Evolutionary conservation across 2,797 vertebrate species (phyloP).

Genomic region (Oophaga sylvatica): DNA sequence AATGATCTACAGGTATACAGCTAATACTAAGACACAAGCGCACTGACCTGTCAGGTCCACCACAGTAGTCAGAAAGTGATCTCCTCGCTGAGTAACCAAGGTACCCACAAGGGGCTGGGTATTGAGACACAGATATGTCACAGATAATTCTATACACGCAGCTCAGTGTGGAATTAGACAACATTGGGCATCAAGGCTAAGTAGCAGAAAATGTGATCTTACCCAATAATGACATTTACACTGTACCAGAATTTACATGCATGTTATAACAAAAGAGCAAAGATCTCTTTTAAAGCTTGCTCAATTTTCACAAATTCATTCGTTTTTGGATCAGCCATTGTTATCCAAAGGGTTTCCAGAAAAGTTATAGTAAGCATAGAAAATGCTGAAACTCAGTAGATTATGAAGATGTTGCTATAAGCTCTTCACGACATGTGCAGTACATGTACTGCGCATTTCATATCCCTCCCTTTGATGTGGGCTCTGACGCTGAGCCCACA

Average conservation of each 20-base stretch:
- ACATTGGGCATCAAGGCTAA: not conserved
- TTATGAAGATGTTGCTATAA: too few relatives aligned
- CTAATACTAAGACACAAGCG: not conserved
- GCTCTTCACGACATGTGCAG: too few relatives aligned
- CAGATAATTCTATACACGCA: not conserved
- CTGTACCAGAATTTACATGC: not conserved
- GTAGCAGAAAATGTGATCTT: not conserved
- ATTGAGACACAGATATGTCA: not conserved
- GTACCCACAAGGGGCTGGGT: not conserved
- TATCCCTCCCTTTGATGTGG: too few relatives aligned
- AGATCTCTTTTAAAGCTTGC: not conserved
- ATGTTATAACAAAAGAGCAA: not conserved
- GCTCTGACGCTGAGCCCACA: too few relatives aligned
- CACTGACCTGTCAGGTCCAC: not conserved
- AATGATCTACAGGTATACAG: not conserved
- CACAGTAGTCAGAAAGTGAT: slow-evolving; percentile 2
- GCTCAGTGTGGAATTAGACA: not conserved
- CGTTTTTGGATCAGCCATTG: too few relatives aligned
- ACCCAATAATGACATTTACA: not conserved
- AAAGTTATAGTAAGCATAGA: too few relatives aligned
- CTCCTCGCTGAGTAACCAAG: not conserved
- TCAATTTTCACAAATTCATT: too few relatives aligned
- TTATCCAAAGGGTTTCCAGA: too few relatives aligned
- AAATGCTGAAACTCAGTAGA: too few relatives aligned
- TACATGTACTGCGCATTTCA: too few relatives aligned